These are phyloP conservation scores for Bucorvus abyssinicus DNA, from an alignment of 2,797 vertebrate genomes.

Conservation along the genomic window DNA sequence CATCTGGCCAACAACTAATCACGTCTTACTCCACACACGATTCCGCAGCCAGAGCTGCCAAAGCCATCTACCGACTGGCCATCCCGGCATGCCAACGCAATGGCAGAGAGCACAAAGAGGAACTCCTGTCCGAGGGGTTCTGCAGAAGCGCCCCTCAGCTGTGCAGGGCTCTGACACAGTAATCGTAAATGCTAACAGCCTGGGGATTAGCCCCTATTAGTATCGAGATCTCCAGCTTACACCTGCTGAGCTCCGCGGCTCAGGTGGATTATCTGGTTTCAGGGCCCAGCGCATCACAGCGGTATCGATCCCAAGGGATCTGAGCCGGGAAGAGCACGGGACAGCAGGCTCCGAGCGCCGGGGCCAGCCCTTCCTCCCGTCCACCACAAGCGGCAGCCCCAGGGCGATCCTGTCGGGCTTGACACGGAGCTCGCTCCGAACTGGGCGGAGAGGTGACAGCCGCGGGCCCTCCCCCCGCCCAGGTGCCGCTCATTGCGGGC, in stretches of 20 bases:
- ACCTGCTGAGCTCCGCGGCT: neutral
- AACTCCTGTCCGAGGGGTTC: neutral
- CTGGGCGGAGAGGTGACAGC: neutral
- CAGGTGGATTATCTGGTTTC: neutral
- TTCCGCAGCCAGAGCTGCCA: neutral
- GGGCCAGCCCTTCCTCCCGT: neutral
- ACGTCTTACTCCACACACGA: fast-evolving
- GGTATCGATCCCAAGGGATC: neutral
- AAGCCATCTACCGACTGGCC: fast-evolving
- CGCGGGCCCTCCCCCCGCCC: neutral
- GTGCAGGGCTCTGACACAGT: fast-evolving
- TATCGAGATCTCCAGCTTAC: neutral
- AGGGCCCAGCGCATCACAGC: neutral
- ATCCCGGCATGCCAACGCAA: fast-evolving
- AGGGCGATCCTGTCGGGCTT: no score
- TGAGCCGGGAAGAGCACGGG: fast-evolving
- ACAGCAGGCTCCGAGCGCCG: fast-evolving
- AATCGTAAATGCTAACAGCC: fast-evolving
- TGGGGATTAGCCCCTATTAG: neutral
- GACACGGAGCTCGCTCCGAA: neutral
- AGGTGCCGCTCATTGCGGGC: no score
- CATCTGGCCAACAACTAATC: fast-evolving
- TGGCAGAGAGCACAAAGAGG: neutral
- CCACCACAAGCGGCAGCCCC: no score
- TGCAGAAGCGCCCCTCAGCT: neutral